Conservation (phyloP, 2,888 invertebrate species). For the Carcina quercana region DNA sequence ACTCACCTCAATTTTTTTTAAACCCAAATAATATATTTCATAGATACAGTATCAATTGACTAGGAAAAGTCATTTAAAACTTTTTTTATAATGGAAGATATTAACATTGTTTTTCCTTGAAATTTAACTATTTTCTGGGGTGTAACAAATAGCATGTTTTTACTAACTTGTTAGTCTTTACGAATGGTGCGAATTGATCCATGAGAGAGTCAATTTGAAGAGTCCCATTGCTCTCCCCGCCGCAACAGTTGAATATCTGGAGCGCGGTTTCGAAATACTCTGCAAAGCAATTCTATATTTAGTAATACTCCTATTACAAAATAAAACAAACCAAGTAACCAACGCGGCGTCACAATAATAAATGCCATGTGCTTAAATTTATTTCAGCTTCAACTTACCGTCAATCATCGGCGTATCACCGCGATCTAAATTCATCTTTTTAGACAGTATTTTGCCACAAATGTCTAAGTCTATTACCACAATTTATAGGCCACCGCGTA, state of each 20-base stretch:
- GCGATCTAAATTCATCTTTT: constrained; percentile 49
- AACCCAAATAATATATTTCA: no score
- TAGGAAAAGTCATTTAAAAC: no score
- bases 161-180: constrained; percentile 62
- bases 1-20: no score
- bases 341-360: constrained; percentile 34
- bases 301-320: constrained; percentile 32
- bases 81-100: no score
- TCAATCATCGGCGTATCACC: constrained; percentile 42
- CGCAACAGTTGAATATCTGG: constrained; percentile 63
- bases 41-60: no score
- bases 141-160: neutral
- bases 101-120: no score
- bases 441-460: constrained; percentile 14
- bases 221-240: constrained; percentile 43
- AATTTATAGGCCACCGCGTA: constrained; percentile 19
- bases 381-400: constrained; percentile 43
- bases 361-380: no score
- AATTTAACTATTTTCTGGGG: neutral
- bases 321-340: constrained; percentile 38
- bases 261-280: constrained; percentile 59
- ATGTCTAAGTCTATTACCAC: constrained; percentile 12
- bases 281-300: constrained; percentile 43
- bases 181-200: constrained; percentile 60
- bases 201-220: constrained; percentile 54